Conservation (phyloP, 2,113 vertebrate genomes). For the Nematolebias whitei region DNA sequence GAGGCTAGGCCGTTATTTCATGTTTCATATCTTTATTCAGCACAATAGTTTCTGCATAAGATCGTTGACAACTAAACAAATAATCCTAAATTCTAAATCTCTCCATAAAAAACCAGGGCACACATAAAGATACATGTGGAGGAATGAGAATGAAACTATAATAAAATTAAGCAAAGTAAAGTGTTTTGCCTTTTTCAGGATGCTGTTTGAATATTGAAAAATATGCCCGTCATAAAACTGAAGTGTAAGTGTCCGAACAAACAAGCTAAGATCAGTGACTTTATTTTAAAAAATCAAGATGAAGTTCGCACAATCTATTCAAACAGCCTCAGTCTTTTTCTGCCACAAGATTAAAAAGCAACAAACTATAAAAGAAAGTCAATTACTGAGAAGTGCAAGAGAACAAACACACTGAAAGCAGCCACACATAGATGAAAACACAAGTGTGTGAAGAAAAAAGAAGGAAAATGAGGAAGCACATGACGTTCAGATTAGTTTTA, state of each 20-base stretch:
- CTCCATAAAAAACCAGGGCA: neutral
- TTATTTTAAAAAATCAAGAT: constrained; percentile 26
- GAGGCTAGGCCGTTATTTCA: no score
- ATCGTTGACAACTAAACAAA: no score
- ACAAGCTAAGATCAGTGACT: neutral
- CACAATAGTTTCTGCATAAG: no score
- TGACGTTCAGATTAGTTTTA: no score
- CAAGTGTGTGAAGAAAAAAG: neutral
- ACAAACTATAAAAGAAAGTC: constrained; percentile 13
- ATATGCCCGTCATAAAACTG: neutral
- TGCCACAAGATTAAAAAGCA: constrained; percentile 15
- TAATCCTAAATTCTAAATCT: no score
- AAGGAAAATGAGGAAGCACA: neutral
- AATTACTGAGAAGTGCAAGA: neutral
- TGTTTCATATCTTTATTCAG: no score
- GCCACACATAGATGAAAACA: neutral
- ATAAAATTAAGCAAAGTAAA: neutral
- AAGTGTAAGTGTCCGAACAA: constrained; percentile 1
- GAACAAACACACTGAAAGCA: neutral
- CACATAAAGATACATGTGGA: neutral
- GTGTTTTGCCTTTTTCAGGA: neutral
- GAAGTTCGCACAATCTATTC: neutral
- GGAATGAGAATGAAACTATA: neutral
- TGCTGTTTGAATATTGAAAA: neutral
- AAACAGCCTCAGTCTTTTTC: neutral